Base-by-base conservation (phyloP, 1,140 invertebrate genomes). In the Paralvinella palmiformis region DNA sequence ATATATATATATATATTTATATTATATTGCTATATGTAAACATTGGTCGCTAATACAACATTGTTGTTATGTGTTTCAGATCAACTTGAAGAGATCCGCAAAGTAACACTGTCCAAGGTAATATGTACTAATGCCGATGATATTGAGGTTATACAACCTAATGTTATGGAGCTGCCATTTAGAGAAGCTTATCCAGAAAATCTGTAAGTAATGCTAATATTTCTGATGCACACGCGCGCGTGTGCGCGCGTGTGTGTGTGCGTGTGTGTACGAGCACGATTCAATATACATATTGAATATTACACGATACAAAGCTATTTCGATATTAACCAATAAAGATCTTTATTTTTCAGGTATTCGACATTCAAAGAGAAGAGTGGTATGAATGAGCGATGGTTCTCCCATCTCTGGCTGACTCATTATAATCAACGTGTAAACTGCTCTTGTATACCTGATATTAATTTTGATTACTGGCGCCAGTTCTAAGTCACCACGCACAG, bases 161-260 rank as follows among this genome's bases (percentile, higher is more conserved):
- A 57, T 57, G 31, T 57, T 29, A 57, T 57, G 55, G n/a, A 57
- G 27, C 15, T 57, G 55, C 55, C 55, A 29, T 57, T 57, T 20
- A 24, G 55, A 57, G 22, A 10, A 29, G 29, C 55, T 31, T 32
- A 13, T 29, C 55, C 55, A 41, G 37, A 41, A n/a, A 41, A 41
- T 41, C 10, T 41, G 10, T n/a, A 41, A n/a, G n/a, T 41, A 10
- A 10, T 41, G 10, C 37, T 10, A 41, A 41, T 41, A 41, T 41
- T 10, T n/a, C n/a, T 10, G 37, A 41, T 41, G 10, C n/a, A 41
- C 37, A 41, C n/a, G n/a, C 10, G n/a, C n/a, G n/a, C n/a, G 10
- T 41, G 37, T 10, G 37, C 37, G n/a, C n/a, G n/a, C 37, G 10
- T 10, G 37, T 41, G n/a, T 41, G 10, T 41, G 37, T 41, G 10